Base-by-base conservation (phyloP, 2,113 vertebrate genomes). In the Pleuronectes platessa region DNA sequence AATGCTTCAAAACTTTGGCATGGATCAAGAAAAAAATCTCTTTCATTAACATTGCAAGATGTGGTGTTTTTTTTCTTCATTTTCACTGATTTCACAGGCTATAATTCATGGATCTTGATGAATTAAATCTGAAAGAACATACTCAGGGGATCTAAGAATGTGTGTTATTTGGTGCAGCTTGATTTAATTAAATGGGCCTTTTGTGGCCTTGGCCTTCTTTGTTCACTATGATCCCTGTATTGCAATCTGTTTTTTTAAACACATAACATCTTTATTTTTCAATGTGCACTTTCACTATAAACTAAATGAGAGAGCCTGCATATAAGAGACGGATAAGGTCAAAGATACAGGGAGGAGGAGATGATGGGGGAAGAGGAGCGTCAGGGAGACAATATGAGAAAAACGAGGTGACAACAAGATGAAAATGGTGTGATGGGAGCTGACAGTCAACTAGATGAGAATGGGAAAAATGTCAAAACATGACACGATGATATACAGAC, bases 401-500 rank as follows among this genome's bases (percentile, higher is more conserved):
- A 83, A 74, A 85, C 60, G 62, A 83, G 78, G 58, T 83, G 85
- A 85, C 75, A 79, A 69, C 13, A 20, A 84, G 78, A 85, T 85
- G 81, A 89, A 87, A 79, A 65, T 1, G 2, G 81, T 64, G 60
- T 70, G 87, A 86, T 82, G 80, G 76, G 65, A 58, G 59, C 55
- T 64, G 82, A 85, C 87, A 65, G 80, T 26, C 77, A 58, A 61
- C 51, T 72, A 83, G 67, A 90, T 84, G 61, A 82, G 68, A 87
- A 89, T 72, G 79, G 68, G 72, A 76, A 81, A 88, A 86, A 78
- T 70, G 87, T 81, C 90, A 82, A 87, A 87, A 79, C 61, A 79
- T 56, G 72, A 77, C 59, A 66, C 1, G 40, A 66, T 83, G 87
- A 90, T 49, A 54, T 88, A 81, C 84, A 86, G 71, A 54, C 71